Evolutionary conservation across 2,113 vertebrate species (phyloP).

Genomic region (Addax nasomaculatus): DNA sequence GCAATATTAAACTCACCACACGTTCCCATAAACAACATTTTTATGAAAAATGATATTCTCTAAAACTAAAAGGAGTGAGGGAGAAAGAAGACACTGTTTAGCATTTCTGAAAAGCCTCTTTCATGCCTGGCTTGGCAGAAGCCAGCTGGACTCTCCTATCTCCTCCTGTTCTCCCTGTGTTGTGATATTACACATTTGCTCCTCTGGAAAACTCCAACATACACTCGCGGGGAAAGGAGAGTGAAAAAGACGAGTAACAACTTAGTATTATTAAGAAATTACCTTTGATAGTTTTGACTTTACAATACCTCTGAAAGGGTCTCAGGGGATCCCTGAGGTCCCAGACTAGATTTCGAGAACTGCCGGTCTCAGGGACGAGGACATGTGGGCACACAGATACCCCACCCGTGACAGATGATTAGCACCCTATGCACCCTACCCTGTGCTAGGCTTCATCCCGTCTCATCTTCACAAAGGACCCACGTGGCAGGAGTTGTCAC

Average conservation of each 20-base stretch:
- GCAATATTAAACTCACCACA: not conserved
- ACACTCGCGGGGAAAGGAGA: not conserved
- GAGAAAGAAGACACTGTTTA: not conserved
- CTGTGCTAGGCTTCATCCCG: rapidly evolving
- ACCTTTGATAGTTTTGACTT: not conserved
- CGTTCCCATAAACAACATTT: not conserved
- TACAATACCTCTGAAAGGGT: too few relatives aligned
- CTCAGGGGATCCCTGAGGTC: not conserved
- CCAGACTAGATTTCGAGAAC: not conserved
- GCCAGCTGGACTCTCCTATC: not conserved
- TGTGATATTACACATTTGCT: rapidly evolving
- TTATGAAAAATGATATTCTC: not conserved
- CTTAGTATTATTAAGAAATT: not conserved
- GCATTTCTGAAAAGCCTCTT: not conserved
- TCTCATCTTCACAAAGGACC: not conserved
- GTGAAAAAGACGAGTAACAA: not conserved
- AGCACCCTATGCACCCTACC: rapidly evolving
- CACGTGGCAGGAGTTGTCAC: too few relatives aligned
- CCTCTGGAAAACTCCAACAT: not conserved
- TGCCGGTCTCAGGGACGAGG: rapidly evolving
- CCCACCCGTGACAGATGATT: rapidly evolving
- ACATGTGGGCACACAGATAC: rapidly evolving
- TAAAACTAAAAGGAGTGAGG: not conserved
- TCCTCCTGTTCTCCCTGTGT: too few relatives aligned
- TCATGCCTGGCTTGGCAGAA: not conserved